Conservation (phyloP, 2,797 vertebrate species). For the Rhyacichthys aspro region DNA sequence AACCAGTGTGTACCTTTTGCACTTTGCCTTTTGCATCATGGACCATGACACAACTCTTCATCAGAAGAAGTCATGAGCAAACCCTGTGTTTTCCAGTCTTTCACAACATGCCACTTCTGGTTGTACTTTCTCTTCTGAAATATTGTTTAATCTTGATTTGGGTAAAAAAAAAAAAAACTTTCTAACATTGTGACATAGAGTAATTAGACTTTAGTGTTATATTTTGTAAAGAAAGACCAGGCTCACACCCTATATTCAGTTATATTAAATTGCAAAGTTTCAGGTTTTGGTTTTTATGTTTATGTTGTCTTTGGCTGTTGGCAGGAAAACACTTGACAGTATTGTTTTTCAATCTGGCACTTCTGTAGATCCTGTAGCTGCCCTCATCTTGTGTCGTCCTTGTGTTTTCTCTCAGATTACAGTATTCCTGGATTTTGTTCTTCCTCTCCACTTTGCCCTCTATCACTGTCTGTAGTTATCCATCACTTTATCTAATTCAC, state of each 20-base stretch:
- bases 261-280: no score
- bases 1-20: background rate
- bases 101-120: conserved; percentile 8
- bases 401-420: background rate
- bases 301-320: background rate
- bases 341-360: conserved; percentile 38
- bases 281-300: background rate
- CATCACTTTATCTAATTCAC: conserved; percentile 40
- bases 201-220: background rate
- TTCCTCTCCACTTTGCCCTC: background rate
- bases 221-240: no score
- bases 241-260: no score
- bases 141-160: background rate
- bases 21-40: background rate
- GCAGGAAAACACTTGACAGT: conserved; percentile 32
- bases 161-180: conserved; percentile 3
- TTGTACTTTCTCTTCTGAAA: conserved; percentile 4
- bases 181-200: conserved; percentile 6
- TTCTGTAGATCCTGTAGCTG: background rate
- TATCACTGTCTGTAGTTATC: conserved; percentile 21
- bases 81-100: conserved; percentile 5
- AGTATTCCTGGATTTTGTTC: background rate
- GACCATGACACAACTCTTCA: background rate
- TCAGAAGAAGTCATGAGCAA: background rate
- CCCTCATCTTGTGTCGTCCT: conserved; percentile 3